Evolutionary conservation across 23 tunicate genomes (phyloP).

Genomic region (Phallusia fumigata): DNA sequence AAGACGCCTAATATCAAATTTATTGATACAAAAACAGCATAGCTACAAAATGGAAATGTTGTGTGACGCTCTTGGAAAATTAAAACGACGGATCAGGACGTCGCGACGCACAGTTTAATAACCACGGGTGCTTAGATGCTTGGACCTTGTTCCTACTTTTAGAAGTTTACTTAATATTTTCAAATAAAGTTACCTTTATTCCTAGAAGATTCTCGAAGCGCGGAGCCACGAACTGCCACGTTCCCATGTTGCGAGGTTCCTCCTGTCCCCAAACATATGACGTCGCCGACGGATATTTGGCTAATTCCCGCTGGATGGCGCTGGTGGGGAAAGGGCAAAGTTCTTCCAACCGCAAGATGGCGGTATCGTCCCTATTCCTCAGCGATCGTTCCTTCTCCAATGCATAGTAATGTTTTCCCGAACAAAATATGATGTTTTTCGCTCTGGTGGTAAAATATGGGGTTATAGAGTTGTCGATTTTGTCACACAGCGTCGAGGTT

Average conservation of each 20-base stretch:
- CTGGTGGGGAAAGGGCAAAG: constrained; percentile 94
- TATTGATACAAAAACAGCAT: too few relatives aligned
- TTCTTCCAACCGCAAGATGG: constrained; percentile 85
- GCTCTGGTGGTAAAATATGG: constrained; percentile 50
- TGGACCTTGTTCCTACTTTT: too few relatives aligned
- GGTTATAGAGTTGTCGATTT: too few relatives aligned
- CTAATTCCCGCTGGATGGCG: constrained; percentile 28
- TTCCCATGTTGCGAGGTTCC: constrained; percentile 94
- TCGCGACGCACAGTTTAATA: too few relatives aligned
- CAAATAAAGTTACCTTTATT: constrained; percentile 29
- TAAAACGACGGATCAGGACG: too few relatives aligned
- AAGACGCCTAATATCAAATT: too few relatives aligned
- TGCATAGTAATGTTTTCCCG: constrained; percentile 95
- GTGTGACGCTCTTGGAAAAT: too few relatives aligned
- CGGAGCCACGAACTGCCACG: constrained; percentile 85
- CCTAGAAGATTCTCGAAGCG: constrained; percentile 73
- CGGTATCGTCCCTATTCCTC: constrained; percentile 25
- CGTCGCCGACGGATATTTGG: constrained; percentile 18
- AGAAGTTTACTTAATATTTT: too few relatives aligned
- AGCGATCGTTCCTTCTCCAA: constrained; percentile 57
- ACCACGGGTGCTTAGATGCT: too few relatives aligned
- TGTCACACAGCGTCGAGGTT: too few relatives aligned
- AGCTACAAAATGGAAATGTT: too few relatives aligned
- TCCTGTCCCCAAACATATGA: constrained; percentile 80
- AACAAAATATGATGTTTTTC: constrained; percentile 65